Conservation (phyloP, 2,888 invertebrate genomes). For the Synanthedon formicaeformis region DNA sequence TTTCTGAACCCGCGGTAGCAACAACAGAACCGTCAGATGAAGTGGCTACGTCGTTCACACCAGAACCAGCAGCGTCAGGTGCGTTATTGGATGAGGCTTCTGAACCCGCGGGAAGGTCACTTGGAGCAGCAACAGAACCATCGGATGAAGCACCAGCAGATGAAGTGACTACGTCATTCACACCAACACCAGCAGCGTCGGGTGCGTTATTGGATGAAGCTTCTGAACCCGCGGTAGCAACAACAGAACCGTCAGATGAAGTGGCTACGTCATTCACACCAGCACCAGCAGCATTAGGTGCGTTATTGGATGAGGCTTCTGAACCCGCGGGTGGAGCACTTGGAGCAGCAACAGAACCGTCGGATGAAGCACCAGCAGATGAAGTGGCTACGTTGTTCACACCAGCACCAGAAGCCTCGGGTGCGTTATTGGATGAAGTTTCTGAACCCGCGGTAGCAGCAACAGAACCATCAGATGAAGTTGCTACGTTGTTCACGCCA, state of each 20-base stretch:
- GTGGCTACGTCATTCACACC: background rate
- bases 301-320: background rate
- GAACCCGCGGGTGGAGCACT: background rate
- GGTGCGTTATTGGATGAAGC: background rate
- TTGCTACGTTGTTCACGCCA: background rate
- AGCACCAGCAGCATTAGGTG: background rate
- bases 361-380: background rate
- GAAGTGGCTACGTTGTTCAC: background rate
- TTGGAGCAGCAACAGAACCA: too few relatives aligned
- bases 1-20: too few relatives aligned
- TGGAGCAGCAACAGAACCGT: background rate
- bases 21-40: too few relatives aligned
- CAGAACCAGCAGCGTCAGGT: too few relatives aligned
- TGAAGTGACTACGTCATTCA: too few relatives aligned
- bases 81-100: too few relatives aligned
- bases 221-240: background rate
- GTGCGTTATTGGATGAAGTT: background rate
- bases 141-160: too few relatives aligned
- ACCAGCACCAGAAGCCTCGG: background rate
- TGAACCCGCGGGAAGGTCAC: too few relatives aligned
- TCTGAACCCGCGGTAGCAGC: background rate
- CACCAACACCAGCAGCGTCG: background rate
- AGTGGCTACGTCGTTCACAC: too few relatives aligned
- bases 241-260: background rate
- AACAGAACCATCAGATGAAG: background rate